phyloP scores from a whole-genome alignment of 1,140 invertebrate genomes.

The Tetragonula clypearis region DNA sequence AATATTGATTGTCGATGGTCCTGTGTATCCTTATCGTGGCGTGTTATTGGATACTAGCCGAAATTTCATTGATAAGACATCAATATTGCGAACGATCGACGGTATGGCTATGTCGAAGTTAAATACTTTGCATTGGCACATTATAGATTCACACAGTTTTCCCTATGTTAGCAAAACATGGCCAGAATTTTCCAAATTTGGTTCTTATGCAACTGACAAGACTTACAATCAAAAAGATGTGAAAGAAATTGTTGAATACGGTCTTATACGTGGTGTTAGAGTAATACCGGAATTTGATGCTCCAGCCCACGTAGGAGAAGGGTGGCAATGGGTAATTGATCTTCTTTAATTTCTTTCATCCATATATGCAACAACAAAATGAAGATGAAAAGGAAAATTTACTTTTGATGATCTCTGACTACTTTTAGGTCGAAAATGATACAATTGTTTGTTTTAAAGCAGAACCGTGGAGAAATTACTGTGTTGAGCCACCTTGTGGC shows the following conservation, averaged over 20 bases:
- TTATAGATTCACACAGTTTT: conserved; percentile 94
- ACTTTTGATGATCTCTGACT: background rate
- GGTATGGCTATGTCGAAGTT: conserved; percentile 91
- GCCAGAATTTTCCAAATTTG: conserved; percentile 87
- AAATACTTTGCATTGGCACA: conserved; percentile 95
- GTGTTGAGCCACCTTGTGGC: conserved; percentile 93
- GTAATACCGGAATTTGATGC: conserved; percentile 93
- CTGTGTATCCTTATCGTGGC: conserved; percentile 89
- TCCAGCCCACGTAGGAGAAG: conserved; percentile 93
- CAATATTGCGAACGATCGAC: conserved; percentile 89
- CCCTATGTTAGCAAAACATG: conserved; percentile 87
- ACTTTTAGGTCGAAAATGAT: conserved; percentile 74
- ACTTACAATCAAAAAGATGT: conserved; percentile 83
- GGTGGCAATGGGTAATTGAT: conserved; percentile 88
- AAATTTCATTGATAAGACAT: conserved; percentile 86
- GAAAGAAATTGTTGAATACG: conserved; percentile 86
- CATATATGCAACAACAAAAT: background rate
- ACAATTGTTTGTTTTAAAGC: conserved; percentile 83
- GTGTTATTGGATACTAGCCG: conserved; percentile 90
- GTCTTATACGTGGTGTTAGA: conserved; percentile 87
- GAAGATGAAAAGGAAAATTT: background rate
- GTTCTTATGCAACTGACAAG: conserved; percentile 87
- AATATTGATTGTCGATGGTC: conserved; percentile 85
- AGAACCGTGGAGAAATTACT: conserved; percentile 89
- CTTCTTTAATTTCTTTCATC: background rate